A percentile compares a stretch with the other conserved stretches of the same genome.
Evolutionary conservation across 2,888 invertebrate genomes (phyloP).

Genomic region (Ophioninae sp.): DNA sequence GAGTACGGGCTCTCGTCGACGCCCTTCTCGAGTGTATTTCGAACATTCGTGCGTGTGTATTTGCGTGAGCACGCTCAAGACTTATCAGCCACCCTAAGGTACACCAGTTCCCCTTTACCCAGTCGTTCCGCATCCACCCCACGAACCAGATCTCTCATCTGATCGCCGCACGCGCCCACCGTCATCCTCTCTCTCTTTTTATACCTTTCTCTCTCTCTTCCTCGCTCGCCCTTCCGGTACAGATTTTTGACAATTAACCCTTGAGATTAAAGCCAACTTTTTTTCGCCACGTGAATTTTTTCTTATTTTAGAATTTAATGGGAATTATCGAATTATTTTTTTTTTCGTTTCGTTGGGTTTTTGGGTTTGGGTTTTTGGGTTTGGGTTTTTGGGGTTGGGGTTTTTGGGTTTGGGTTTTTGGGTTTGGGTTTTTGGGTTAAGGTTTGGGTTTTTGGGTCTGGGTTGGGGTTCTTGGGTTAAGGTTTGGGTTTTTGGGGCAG

Average conservation of each 20-base stretch:
- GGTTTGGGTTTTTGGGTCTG: no score
- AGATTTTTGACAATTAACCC: slow-evolving; percentile 46
- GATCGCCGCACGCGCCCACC: slow-evolving; percentile 50
- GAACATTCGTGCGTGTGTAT: slow-evolving; percentile 45
- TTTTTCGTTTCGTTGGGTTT: not conserved
- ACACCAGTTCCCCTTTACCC: slow-evolving; percentile 63
- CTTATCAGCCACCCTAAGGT: slow-evolving; percentile 55
- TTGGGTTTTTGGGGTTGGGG: no score
- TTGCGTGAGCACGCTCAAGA: slow-evolving; percentile 58
- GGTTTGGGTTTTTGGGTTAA: no score
- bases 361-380: no score
- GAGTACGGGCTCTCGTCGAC: slow-evolving; percentile 73
- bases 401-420: no score
- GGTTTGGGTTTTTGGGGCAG: no score
- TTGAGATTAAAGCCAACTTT: not conserved
- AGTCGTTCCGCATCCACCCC: slow-evolving; percentile 53
- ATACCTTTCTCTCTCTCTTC: slow-evolving; percentile 23
- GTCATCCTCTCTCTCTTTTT: slow-evolving; percentile 35
- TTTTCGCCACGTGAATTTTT: not conserved
- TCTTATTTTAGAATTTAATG: not conserved
- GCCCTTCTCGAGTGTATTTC: slow-evolving; percentile 58
- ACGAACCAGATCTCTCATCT: slow-evolving; percentile 37
- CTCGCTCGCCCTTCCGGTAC: slow-evolving; percentile 22
- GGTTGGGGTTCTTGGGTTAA: no score
- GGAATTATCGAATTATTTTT: not conserved